These are phyloP conservation scores for Eptesicus fuscus DNA, from an alignment of 2,113 vertebrate species.

Conservation along the genomic window DNA sequence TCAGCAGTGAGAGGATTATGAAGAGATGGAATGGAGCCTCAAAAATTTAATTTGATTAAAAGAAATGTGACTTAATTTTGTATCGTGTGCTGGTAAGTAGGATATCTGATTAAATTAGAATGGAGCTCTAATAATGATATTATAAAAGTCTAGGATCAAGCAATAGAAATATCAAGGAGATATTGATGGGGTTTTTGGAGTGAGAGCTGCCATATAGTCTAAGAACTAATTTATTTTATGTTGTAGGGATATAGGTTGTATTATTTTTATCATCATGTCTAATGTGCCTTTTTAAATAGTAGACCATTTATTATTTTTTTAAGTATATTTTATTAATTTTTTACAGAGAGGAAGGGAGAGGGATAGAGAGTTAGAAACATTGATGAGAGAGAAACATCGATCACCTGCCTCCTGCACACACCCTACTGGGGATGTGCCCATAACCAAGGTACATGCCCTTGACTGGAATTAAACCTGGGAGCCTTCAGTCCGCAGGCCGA, in stretches of 20 bases:
- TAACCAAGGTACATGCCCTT: too few species aligned
- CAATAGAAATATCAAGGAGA: background rate
- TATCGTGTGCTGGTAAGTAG: background rate
- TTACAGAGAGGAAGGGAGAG: too few species aligned
- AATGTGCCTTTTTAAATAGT: constrained; percentile 17
- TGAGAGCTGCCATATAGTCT: background rate
- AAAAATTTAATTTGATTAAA: background rate
- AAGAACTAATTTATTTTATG: constrained; percentile 40
- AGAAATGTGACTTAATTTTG: constrained; percentile 31
- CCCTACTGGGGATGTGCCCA: too few species aligned
- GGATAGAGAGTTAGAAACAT: too few species aligned
- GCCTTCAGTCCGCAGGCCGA: too few species aligned
- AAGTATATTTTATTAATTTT: too few species aligned
- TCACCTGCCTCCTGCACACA: too few species aligned
- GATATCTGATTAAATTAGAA: background rate
- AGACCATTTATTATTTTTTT: background rate
- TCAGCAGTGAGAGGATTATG: background rate
- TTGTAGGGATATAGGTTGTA: background rate
- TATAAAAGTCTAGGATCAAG: background rate
- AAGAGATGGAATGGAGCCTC: background rate
- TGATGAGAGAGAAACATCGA: too few species aligned
- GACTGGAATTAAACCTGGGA: too few species aligned
- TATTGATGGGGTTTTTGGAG: background rate
- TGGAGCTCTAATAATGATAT: background rate
- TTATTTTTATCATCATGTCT: constrained; percentile 12